These are phyloP conservation scores for Pangasianodon gigas DNA, from an alignment of 2,113 vertebrate species.

Conservation along the genomic window DNA sequence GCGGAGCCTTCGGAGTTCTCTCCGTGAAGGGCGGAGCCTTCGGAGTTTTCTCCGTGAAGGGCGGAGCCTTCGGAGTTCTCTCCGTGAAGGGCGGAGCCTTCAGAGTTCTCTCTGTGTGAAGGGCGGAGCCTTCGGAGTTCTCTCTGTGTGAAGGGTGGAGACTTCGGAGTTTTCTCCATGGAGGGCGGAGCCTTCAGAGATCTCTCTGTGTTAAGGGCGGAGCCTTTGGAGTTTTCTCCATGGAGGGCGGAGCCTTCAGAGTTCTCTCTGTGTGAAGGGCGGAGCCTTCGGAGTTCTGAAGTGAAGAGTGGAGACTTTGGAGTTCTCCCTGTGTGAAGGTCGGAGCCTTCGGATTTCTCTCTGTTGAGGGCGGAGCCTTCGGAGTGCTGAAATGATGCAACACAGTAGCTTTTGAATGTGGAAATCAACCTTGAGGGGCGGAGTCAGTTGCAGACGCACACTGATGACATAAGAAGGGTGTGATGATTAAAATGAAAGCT, in stretches of 20 bases:
- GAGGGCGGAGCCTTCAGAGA: not conserved
- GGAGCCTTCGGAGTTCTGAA: too few species aligned
- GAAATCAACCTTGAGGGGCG: not conserved
- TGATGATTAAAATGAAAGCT: not conserved
- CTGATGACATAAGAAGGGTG: not conserved
- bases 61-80: too few species aligned
- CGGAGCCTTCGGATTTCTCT: not conserved
- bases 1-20: too few species aligned
- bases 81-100: too few species aligned
- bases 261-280: not conserved
- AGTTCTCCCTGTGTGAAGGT: not conserved
- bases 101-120: too few species aligned
- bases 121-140: not conserved
- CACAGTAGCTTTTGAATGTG: not conserved
- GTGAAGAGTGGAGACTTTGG: not conserved
- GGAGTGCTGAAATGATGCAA: not conserved
- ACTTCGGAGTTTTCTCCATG: too few species aligned
- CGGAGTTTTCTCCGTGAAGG: too few species aligned
- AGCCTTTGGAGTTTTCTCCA: too few species aligned
- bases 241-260: not conserved
- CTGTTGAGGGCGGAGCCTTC: not conserved
- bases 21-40: not conserved
- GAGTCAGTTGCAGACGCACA: not conserved
- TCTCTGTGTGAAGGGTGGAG: not conserved
- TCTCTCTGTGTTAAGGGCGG: not conserved